A percentile compares a stretch with the other conserved stretches of the same genome.
Evolutionary conservation across 2,888 invertebrate species (phyloP).

Genomic region (Clostera curtula): DNA sequence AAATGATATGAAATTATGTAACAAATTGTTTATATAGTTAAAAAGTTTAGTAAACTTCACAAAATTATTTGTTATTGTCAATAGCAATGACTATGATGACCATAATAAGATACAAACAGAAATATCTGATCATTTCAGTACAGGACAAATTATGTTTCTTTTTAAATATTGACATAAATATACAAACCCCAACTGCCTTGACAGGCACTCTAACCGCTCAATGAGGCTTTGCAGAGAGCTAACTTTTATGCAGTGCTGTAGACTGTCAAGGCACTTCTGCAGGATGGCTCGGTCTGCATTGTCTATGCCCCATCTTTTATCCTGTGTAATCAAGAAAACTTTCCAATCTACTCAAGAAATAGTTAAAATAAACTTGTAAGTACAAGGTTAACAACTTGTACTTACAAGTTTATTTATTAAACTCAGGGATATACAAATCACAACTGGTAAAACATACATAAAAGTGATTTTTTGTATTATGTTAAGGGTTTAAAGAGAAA

Average conservation of each 20-base stretch:
- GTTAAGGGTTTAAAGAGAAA: too few species aligned
- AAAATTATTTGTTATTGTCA: too few species aligned
- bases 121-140: background rate
- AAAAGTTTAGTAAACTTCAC: too few species aligned
- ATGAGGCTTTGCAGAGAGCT: conserved; percentile 93
- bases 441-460: too few species aligned
- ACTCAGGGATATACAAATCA: too few species aligned
- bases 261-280: conserved; percentile 92
- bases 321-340: conserved; percentile 68
- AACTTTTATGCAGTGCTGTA: conserved; percentile 96
- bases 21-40: too few species aligned
- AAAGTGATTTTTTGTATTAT: too few species aligned
- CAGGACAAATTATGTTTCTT: background rate
- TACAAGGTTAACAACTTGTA: background rate
- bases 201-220: conserved; percentile 92
- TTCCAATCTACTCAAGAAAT: background rate
- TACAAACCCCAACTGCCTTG: conserved; percentile 87
- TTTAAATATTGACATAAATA: background rate
- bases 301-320: conserved; percentile 92
- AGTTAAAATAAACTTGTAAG: background rate
- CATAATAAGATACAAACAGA: background rate
- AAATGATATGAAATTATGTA: too few species aligned
- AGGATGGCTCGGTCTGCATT: conserved; percentile 88
- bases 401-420: background rate
- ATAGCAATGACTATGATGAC: too few species aligned